These are phyloP conservation scores for Sycophila texana DNA, from an alignment of 2,888 invertebrate species.

Conservation along the genomic window DNA sequence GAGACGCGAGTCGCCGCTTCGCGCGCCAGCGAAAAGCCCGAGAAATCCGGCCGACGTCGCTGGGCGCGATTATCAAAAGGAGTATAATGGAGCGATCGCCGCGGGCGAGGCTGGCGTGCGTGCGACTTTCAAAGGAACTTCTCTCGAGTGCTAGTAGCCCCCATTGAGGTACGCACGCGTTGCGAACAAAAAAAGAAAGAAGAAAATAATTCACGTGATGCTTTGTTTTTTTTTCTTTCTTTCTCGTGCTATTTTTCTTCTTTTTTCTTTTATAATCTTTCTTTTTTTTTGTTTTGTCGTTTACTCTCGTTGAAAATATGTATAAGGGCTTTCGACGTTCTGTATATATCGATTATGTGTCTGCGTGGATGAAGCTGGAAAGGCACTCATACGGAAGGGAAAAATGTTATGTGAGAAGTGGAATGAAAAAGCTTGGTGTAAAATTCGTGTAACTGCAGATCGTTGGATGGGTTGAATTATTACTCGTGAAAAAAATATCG, in stretches of 20 bases:
- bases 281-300: neutral
- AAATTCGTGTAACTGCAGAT: neutral
- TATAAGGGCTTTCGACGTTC: constrained; percentile 25
- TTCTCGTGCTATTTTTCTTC: constrained; percentile 1
- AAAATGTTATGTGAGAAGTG: neutral
- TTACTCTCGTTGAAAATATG: constrained; percentile 25
- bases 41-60: constrained; percentile 11
- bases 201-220: constrained; percentile 24
- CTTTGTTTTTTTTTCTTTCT: constrained; percentile 10
- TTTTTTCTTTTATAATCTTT: neutral
- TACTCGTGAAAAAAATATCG: no score
- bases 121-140: constrained; percentile 25
- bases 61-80: constrained; percentile 22
- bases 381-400: neutral
- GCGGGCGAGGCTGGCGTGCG: neutral
- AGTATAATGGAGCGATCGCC: constrained; percentile 21
- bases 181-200: no score
- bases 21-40: constrained; percentile 6
- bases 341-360: constrained; percentile 6
- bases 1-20: neutral
- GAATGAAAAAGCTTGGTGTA: neutral
- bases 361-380: neutral
- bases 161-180: constrained; percentile 24
- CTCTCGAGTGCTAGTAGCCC: constrained; percentile 10
- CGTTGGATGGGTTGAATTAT: no score